Percentiles rank a stretch among this genome's conserved stretches.
phyloP scores from a whole-genome alignment of 1,140 invertebrate genomes.

The Pemphigus obesinymphae region DNA sequence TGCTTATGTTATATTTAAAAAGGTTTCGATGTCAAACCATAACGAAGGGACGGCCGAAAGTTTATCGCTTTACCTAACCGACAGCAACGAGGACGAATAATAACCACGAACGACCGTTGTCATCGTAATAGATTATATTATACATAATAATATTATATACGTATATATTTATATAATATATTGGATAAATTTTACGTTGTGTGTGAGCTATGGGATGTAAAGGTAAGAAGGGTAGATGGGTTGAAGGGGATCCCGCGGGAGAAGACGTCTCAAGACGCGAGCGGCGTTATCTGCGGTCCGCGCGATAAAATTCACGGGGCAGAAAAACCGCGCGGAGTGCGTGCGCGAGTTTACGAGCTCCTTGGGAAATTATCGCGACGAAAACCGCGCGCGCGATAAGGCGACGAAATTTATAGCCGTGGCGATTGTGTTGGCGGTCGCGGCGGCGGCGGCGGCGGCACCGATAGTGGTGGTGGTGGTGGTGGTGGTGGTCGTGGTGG shows the following conservation, averaged over 20 bases:
- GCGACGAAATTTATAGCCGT: not conserved
- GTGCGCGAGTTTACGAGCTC: slow-evolving; percentile 14
- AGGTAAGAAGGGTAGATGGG: no score
- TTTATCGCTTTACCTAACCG: not conserved
- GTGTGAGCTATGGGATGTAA: not conserved
- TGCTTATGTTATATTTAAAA: no score
- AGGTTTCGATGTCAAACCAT: not conserved
- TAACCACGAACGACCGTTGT: not conserved
- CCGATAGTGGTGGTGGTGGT: no score
- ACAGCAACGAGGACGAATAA: not conserved
- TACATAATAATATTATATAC: not conserved
- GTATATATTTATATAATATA: not conserved
- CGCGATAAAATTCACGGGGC: not conserved
- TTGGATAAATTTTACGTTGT: not conserved
- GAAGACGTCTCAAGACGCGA: not conserved
- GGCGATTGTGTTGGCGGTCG: not conserved
- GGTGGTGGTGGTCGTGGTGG: no score
- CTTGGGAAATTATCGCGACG: slow-evolving; percentile 28
- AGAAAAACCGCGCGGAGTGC: not conserved
- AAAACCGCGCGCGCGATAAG: slow-evolving; percentile 16
- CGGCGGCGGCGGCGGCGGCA: no score
- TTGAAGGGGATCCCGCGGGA: not conserved
- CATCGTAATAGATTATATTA: no score
- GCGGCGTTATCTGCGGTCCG: not conserved
- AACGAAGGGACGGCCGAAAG: not conserved